phyloP scores from a whole-genome alignment of 2,113 vertebrate species.

The Catharus minimus region DNA sequence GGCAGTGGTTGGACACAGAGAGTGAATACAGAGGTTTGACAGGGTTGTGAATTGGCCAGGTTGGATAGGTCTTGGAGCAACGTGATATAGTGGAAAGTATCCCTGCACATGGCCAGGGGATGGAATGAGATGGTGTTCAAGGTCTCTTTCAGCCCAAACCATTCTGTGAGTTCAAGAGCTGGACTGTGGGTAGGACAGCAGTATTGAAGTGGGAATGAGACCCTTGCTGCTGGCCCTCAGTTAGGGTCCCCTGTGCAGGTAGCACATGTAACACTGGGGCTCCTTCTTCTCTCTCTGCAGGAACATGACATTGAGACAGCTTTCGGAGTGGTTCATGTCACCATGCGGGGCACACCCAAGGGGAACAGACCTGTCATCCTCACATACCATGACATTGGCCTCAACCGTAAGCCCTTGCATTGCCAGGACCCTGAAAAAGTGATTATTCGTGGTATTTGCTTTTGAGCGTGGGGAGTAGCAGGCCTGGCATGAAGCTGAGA shows the following conservation, averaged over 20 bases:
- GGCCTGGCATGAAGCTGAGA: background rate
- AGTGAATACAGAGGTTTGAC: background rate
- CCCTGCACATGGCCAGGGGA: rapidly evolving
- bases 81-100: background rate
- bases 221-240: background rate
- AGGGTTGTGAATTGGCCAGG: background rate
- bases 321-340: conserved; percentile 90
- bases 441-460: background rate
- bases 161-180: background rate
- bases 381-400: conserved; percentile 95
- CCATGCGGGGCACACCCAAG: conserved; percentile 88
- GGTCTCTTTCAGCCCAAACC: background rate
- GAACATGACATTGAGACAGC: conserved; percentile 94
- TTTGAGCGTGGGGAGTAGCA: background rate
- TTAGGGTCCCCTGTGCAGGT: background rate
- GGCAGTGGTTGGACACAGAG: background rate
- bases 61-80: background rate
- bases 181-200: background rate
- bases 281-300: conserved; percentile 71
- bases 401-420: conserved; percentile 87
- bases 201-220: background rate
- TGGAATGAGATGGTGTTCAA: background rate
- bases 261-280: background rate
- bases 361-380: conserved; percentile 94
- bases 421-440: background rate